Base-by-base conservation (phyloP, 2,797 vertebrate species). In the Kryptopterus vitreolus region DNA sequence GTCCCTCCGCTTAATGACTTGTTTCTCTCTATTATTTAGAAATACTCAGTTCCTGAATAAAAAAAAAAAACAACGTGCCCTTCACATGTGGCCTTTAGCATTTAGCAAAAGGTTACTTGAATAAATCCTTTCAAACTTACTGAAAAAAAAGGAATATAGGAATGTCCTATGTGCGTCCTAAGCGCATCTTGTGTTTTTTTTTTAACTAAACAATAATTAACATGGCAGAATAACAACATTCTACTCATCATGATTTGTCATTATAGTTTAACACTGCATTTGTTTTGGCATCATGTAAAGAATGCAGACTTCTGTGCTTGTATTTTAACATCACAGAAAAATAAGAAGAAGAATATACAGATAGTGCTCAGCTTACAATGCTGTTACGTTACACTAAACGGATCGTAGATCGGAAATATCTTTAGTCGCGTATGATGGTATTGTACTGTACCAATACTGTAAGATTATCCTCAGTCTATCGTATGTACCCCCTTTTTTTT, bases 71-170 rank as follows among this genome's bases (percentile, higher is more conserved):
- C 48, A 55, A 33, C 35, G 26, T 53, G 10, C 53, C 50, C 29
- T 33, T 53, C 18, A 53, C 29, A 55, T 53, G 18, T 53, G 15
- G 48, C 69, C 48, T 71, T 53, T 69, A 29, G 24, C 15, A 50
- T 69, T 48, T 69, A 50, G 24, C 2, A 55, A 55, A 71, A 71
- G 18, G 50, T 33, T 69, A 69, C 66, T 50, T 50, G 66, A 50
- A 29, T 48, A 8, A 8, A 50, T 71, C 48, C 10, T 71, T 70
- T 52, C 31, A 9, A 9, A 48, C 38, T 13, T 48, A 18, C n/a
- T 52, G 13, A 31, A 52, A n/a, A 52, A n/a, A 12, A 50, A 29
- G 9, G 3, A 52, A n/a, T 31, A 31, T 33, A 33, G 16, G 11
- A 52, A 71, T 5, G 22, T 4, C 6, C 20, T 55, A 55, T 15